Base-by-base conservation (phyloP, 2,797 vertebrate species). In the Telmatherina bonti region DNA sequence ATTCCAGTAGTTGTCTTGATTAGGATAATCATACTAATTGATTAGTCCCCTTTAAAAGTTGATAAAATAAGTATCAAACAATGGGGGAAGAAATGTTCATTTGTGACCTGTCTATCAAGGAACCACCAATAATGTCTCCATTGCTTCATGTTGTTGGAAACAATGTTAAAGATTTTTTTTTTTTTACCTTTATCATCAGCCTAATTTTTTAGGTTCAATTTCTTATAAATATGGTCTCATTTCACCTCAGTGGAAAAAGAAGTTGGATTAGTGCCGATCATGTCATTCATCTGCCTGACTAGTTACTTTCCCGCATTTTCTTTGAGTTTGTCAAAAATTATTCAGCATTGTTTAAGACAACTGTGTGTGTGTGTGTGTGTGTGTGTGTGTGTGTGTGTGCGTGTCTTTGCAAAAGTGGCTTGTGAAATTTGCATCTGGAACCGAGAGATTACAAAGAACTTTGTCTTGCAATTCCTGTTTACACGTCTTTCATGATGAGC, bases 391-490 rank as follows among this genome's bases (percentile, higher is more conserved):
- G 43, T 3, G 45, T 49, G 47, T 49, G 47, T 52, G 38, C 65
- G 72, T 62, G 41, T 79, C 20, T 52, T 12, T 16, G 7, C 24
- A 36, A 49, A 68, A 38, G 29, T 35, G 55, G 78, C n/a, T n/a
- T 64, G 57, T 52, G 31, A 64, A 52, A 77, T 82, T 62, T 62
- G 67, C 82, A 83, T 92, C 90, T 93, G 92, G 82, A 87, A 66
- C 75, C 52, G 64, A 62, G 85, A 92, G 90, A 92, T 94, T 93
- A 93, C 86, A 73, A 77, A 62, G 33, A 77, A 88, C 86, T 90
- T 90, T 89, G 89, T 91, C 85, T 88, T 71, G 72, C 76, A 82
- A 83, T 92, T 93, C 92, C 92, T 93, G 91, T 93, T 93, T 90
- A 91, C 58, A 16, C 54, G 43, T 80, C 67, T 81, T 66, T 79